A percentile compares a stretch with the other conserved stretches of the same genome.
These are phyloP conservation scores for Pseudochirops corinnae DNA, from an alignment of 2,797 vertebrate genomes.

Conservation along the genomic window DNA sequence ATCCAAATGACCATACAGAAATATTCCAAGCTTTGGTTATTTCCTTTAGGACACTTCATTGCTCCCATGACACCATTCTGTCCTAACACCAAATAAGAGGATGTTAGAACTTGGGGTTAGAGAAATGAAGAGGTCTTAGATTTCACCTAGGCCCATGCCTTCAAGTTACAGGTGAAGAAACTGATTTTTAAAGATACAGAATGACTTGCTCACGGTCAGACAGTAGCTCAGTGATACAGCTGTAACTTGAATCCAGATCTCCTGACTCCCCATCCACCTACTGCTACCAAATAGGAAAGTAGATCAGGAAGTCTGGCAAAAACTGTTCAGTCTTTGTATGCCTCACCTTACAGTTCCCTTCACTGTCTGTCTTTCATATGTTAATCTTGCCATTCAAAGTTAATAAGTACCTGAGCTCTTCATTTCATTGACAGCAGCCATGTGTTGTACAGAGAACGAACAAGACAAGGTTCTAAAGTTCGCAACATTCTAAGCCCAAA, in stretches of 20 bases:
- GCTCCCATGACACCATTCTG: background rate
- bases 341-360: background rate
- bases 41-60: background rate
- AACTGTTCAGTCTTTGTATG: background rate
- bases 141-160: background rate
- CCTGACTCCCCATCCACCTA: background rate
- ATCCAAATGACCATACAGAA: background rate
- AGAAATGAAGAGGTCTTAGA: background rate
- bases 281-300: background rate
- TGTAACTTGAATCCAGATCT: background rate
- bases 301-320: background rate
- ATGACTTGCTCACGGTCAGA: background rate
- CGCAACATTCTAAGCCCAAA: background rate
- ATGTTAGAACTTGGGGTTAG: background rate
- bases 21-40: background rate
- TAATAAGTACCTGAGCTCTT: background rate
- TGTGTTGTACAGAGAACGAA: background rate
- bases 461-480: background rate
- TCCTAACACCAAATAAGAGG: background rate
- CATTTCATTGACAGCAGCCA: background rate
- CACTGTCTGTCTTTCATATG: background rate
- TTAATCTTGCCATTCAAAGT: background rate
- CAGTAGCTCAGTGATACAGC: background rate
- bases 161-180: background rate
- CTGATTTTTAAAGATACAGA: background rate